phyloP scores from a whole-genome alignment of 1,140 invertebrate genomes.

The Choristoneura fumiferana region DNA sequence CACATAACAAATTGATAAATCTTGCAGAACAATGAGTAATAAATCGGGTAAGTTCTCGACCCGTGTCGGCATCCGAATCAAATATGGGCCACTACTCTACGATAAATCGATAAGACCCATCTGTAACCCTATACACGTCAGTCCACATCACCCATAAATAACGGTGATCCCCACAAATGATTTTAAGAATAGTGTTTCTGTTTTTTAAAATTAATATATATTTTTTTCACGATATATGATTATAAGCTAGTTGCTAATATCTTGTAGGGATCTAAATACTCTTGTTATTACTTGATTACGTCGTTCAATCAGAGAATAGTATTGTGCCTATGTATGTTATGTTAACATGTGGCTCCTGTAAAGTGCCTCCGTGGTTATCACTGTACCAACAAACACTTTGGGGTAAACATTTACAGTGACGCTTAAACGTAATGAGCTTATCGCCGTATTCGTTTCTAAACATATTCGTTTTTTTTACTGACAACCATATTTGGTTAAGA shows the following conservation, averaged over 20 bases:
- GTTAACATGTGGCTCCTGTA: conserved; percentile 27
- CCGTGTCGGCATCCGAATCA: conserved; percentile 12
- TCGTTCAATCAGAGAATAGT: too few relatives aligned
- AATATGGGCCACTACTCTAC: conserved; percentile 12
- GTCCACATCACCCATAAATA: conserved; percentile 5
- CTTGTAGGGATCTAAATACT: too few relatives aligned
- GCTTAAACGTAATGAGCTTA: conserved; percentile 7
- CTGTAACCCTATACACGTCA: conserved; percentile 1
- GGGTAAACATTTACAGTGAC: conserved; percentile 32
- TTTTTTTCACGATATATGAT: too few relatives aligned
- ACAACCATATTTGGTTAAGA: too few relatives aligned
- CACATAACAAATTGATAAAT: not conserved
- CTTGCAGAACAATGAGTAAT: conserved; percentile 13
- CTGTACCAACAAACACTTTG: conserved; percentile 30
- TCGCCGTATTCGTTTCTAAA: conserved; percentile 5
- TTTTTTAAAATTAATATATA: too few relatives aligned
- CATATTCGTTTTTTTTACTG: too few relatives aligned
- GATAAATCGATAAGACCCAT: conserved; percentile 7
- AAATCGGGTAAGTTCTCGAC: conserved; percentile 11
- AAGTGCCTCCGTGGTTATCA: conserved; percentile 36
- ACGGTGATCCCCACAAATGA: not conserved
- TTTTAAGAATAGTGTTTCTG: too few relatives aligned
- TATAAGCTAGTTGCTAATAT: too few relatives aligned
- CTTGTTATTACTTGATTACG: too few relatives aligned
- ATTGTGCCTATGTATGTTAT: not conserved